Evolutionary conservation across 2,113 vertebrate species (phyloP).

Genomic region (Pelecanoides urinatrix): DNA sequence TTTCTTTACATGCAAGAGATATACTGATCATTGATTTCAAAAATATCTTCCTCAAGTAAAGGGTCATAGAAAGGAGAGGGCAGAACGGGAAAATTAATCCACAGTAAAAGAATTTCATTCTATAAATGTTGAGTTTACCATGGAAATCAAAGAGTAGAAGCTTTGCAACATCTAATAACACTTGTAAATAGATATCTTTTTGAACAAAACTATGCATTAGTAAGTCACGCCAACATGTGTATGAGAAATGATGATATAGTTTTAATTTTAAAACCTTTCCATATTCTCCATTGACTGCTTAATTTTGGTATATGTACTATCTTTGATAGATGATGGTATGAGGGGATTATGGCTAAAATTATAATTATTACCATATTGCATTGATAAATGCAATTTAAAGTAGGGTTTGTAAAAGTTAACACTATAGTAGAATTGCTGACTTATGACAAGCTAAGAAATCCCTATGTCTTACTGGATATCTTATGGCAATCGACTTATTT

Average conservation of each 20-base stretch:
- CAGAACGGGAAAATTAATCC: not conserved
- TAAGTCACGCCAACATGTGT: not conserved
- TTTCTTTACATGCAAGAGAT: not conserved
- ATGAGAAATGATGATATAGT: not conserved
- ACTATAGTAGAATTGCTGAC: not conserved
- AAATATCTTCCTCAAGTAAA: not conserved
- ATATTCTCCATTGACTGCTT: not conserved
- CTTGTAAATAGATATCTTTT: not conserved
- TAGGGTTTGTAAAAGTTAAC: not conserved
- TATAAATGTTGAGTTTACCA: not conserved
- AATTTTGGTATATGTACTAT: not conserved
- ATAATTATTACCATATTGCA: not conserved
- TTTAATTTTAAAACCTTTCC: not conserved
- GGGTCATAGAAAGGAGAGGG: not conserved
- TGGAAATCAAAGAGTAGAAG: not conserved
- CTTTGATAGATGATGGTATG: not conserved
- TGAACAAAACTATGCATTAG: not conserved
- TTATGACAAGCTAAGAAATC: not conserved
- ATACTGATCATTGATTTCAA: not conserved
- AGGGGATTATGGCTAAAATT: not conserved
- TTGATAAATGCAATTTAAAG: not conserved
- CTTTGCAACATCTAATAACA: not conserved
- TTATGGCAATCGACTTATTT: not conserved
- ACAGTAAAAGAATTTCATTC: not conserved
- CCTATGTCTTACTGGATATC: not conserved